These are phyloP conservation scores for Ferrisia virgata DNA, from an alignment of 2,888 invertebrate genomes.

Conservation along the genomic window DNA sequence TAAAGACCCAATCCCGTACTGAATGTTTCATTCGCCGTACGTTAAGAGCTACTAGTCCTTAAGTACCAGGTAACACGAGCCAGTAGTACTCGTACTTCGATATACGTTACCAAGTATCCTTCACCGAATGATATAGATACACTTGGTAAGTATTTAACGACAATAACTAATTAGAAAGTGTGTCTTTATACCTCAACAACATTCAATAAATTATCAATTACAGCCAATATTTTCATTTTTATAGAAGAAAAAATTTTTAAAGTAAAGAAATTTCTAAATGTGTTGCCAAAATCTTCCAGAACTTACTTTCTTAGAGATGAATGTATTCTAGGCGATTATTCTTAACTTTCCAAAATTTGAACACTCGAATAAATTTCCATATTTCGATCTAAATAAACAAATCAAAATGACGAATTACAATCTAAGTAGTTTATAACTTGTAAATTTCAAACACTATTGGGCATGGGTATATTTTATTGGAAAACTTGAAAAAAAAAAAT, in stretches of 20 bases:
- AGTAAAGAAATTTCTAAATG: too few species aligned
- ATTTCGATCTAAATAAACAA: background rate
- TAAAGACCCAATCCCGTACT: slow-evolving; percentile 2
- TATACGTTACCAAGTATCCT: background rate
- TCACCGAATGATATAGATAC: background rate
- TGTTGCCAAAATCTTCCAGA: too few species aligned
- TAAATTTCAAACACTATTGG: background rate
- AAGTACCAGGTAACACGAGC: slow-evolving; percentile 18
- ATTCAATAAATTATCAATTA: background rate
- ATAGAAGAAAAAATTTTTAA: too few species aligned
- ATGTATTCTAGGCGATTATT: background rate
- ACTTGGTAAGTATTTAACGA: background rate
- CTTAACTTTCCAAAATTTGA: background rate
- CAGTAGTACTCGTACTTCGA: slow-evolving; percentile 2
- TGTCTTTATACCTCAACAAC: background rate
- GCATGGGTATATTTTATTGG: background rate
- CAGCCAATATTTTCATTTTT: background rate
- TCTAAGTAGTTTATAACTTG: background rate
- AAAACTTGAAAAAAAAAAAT: background rate
- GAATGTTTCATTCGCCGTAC: slow-evolving; percentile 6
- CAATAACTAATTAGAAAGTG: background rate
- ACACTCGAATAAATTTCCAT: background rate
- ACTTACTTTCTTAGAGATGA: too few species aligned
- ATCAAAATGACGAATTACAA: too few species aligned
- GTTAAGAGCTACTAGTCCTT: slow-evolving; percentile 1